Conservation (phyloP, 2,888 invertebrate species). For the Rosalia funebris region DNA sequence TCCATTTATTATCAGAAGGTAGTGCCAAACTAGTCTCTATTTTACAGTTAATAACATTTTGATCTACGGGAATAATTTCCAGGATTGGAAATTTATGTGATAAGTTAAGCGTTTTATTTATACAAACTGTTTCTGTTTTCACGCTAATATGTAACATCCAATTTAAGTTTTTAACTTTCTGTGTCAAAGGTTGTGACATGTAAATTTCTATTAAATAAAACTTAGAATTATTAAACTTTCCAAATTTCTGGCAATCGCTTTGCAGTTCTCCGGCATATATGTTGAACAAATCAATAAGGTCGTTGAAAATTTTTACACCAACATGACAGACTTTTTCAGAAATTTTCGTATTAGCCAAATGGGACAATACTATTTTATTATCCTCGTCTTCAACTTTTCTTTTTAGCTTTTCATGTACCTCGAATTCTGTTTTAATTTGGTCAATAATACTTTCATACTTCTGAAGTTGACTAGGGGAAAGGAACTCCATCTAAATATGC, state of each 20-base stretch:
- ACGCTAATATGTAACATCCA: constrained; percentile 51
- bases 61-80: constrained; percentile 51
- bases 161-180: constrained; percentile 47
- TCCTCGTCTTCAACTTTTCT: constrained; percentile 47
- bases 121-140: constrained; percentile 24
- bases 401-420: constrained; percentile 48
- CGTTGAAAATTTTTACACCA: constrained; percentile 54
- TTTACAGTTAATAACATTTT: constrained; percentile 42
- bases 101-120: constrained; percentile 36
- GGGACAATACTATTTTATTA: constrained; percentile 48
- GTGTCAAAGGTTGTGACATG: constrained; percentile 50
- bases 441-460: constrained; percentile 53
- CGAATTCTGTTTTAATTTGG: constrained; percentile 53
- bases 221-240: constrained; percentile 42
- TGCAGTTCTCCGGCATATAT: constrained; percentile 49
- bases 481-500: constrained; percentile 49
- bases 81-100: constrained; percentile 41
- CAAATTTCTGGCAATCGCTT: constrained; percentile 34
- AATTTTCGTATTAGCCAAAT: constrained; percentile 42
- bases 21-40: constrained; percentile 48
- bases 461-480: constrained; percentile 43
- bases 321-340: constrained; percentile 51
- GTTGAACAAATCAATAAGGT: constrained; percentile 49
- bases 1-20: constrained; percentile 42
- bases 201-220: constrained; percentile 57